Percentiles rank a stretch among this genome's conserved stretches.
Conservation (phyloP, 2,888 invertebrate species). For the Hesperia comma region DNA sequence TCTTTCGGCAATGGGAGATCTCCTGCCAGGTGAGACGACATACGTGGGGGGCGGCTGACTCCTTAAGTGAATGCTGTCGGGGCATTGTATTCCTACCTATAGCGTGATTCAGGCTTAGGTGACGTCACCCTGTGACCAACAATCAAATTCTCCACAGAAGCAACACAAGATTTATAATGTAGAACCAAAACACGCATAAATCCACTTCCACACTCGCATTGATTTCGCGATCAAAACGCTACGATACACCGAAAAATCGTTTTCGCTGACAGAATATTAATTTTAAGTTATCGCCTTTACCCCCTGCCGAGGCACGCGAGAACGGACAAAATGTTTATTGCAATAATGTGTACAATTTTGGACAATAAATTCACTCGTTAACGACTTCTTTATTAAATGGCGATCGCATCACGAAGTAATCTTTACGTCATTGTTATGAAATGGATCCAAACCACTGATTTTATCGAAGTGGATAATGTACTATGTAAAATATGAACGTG, state of each 20-base stretch:
- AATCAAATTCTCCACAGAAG: not conserved
- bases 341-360: constrained; percentile 68
- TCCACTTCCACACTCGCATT: constrained; percentile 19
- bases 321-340: constrained; percentile 63
- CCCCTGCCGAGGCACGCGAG: constrained; percentile 65
- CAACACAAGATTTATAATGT: not conserved
- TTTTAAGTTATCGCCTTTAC: constrained; percentile 66
- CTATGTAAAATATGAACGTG: constrained; percentile 5
- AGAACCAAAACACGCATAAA: constrained; percentile 19
- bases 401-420: constrained; percentile 50
- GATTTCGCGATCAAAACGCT: constrained; percentile 54
- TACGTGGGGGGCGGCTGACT: no score
- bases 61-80: no score
- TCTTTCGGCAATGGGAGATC: no score
- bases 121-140: no score
- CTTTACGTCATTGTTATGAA: constrained; percentile 20
- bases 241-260: constrained; percentile 70
- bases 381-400: constrained; percentile 62
- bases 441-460: constrained; percentile 10
- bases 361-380: constrained; percentile 65
- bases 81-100: no score
- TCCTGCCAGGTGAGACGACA: no score
- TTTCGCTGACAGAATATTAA: constrained; percentile 79
- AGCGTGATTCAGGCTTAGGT: no score
- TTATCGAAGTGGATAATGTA: constrained; percentile 1